phyloP scores from a whole-genome alignment of 2,797 vertebrate species.

The Iguana delicatissima region DNA sequence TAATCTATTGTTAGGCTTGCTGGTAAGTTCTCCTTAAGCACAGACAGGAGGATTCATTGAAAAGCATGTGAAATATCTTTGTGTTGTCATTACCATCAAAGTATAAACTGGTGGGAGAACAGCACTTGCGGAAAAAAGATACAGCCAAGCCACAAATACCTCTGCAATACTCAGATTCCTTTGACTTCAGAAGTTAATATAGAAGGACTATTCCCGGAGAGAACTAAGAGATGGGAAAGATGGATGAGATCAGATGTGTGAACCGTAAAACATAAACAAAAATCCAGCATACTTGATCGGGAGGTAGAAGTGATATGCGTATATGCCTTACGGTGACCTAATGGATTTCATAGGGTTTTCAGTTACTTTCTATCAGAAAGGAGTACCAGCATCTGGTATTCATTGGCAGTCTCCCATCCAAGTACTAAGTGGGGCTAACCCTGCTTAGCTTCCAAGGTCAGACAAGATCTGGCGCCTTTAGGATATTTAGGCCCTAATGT shows the following conservation, averaged over 20 bases:
- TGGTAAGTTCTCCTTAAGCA: not conserved
- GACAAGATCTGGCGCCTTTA: no score
- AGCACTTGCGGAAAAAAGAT: conserved; percentile 54
- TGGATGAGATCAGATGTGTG: conserved; percentile 58
- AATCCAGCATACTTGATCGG: conserved; percentile 47
- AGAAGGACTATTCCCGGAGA: conserved; percentile 49
- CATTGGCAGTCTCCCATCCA: no score
- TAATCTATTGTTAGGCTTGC: not conserved
- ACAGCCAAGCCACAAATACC: conserved; percentile 75
- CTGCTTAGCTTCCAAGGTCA: no score
- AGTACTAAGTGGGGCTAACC: no score
- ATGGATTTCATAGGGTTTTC: no score
- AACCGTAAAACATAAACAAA: conserved; percentile 68
- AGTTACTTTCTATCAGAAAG: no score
- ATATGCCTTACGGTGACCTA: no score
- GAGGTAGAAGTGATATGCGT: conserved; percentile 53
- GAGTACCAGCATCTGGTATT: no score
- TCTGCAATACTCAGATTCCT: conserved; percentile 62
- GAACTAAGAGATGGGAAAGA: conserved; percentile 43
- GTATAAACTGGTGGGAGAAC: conserved; percentile 59
- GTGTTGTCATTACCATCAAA: conserved; percentile 59
- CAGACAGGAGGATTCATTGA: not conserved
- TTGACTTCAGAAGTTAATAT: conserved; percentile 62
- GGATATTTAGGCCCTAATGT: not conserved
- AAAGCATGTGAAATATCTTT: not conserved